Base-by-base conservation (phyloP, 1,140 invertebrate species). In the Colletes latitarsis region DNA sequence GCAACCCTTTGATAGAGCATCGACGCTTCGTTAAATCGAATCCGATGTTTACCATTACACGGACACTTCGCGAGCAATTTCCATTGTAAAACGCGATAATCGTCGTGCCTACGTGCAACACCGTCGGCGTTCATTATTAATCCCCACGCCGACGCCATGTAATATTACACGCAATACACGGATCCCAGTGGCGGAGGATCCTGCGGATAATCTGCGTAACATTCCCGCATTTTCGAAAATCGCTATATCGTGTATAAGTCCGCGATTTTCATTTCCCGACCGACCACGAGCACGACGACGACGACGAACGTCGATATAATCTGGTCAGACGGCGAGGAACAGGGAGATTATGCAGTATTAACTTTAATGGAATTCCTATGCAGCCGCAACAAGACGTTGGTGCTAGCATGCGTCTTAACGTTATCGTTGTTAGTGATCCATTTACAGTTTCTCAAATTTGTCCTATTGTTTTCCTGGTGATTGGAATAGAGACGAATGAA, bases 81-180 rank as follows among this genome's bases (percentile, higher is more conserved):
- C 74, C 69, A 81, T 83, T 75, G 74, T 81, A 81, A 86, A 86
- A 79, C 52, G 81, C 64, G 73, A 85, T 87, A 87, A 85, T 86
- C 77, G 70, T 66, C 55, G 52, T 39, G 64, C 60, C 53, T n/a
- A 53, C 66, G 49, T 21, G 69, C 30, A 55, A 58, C 69, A 68
- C 53, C 63, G 74, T 63, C 41, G 64, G 53, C 63, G 46, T 80
- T 76, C 81, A 82, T 86, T 85, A 85, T 85, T 86, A 86, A 85
- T 86, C 64, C 72, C 58, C 71, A 63, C 43, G 66, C 76, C 74
- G 71, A 19, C 72, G 76, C 57, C 60, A 46, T 75, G 84, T 85
- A 82, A 82, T 85, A 86, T 86, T 86, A 79, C 83, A 43, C 83
- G 83, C 76, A 80, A 86, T 86, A 82, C 84, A 85, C 84, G 80